Percentiles rank a stretch among this genome's conserved stretches.
Evolutionary conservation across 2,797 vertebrate genomes (phyloP).

Genomic region (Periparus ater): DNA sequence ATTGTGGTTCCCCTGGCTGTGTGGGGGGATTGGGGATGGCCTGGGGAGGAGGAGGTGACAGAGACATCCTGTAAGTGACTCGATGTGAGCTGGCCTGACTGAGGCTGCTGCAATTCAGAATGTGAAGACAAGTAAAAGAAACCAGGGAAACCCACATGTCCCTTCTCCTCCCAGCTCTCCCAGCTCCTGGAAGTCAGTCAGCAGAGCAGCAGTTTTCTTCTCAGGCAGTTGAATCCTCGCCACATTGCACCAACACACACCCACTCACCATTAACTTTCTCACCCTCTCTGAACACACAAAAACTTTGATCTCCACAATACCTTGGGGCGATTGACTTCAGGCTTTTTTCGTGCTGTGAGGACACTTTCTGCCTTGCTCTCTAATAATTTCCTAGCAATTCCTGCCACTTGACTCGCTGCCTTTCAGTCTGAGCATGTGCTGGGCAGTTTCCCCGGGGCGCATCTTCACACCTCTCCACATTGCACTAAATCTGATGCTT

Average conservation of each 20-base stretch:
- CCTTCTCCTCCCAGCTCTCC: background rate
- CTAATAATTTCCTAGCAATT: background rate
- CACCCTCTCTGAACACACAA: background rate
- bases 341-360: background rate
- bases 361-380: background rate
- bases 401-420: background rate
- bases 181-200: background rate
- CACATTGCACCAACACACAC: background rate
- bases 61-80: background rate
- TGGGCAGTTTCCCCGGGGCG: background rate
- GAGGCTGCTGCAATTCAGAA: background rate
- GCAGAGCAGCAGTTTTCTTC: background rate
- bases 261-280: background rate
- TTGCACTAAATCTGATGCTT: background rate
- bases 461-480: background rate
- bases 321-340: background rate
- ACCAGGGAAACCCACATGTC: background rate
- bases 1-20: rapidly evolving
- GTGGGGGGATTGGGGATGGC: background rate
- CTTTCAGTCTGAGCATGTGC: background rate
- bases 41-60: background rate
- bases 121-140: background rate
- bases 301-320: rapidly evolving
- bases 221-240: background rate
- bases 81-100: background rate